Evolutionary conservation across 2,797 vertebrate species (phyloP).

Genomic region (Ibycter americanus): DNA sequence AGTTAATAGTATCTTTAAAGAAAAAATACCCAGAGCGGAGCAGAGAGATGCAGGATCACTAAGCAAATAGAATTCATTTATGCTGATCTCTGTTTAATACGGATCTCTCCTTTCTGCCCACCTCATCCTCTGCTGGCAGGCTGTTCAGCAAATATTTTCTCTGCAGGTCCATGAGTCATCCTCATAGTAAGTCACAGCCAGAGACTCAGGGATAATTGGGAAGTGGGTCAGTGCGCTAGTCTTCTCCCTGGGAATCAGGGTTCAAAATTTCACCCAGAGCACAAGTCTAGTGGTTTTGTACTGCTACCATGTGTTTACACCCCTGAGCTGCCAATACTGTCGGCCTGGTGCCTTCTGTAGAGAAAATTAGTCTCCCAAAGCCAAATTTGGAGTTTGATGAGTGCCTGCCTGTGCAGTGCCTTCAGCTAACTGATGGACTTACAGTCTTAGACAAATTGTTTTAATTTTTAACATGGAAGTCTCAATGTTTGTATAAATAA

Average conservation of each 20-base stretch:
- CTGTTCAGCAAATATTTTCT: conserved; percentile 41
- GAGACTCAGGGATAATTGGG: background rate
- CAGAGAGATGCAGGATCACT: background rate
- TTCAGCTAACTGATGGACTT: background rate
- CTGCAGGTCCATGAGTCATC: conserved; percentile 11
- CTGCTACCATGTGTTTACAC: background rate
- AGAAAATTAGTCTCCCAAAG: background rate
- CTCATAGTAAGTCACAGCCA: background rate
- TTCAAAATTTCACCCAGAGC: background rate
- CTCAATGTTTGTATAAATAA: background rate
- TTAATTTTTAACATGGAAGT: background rate
- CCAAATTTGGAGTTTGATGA: background rate
- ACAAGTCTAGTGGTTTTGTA: background rate
- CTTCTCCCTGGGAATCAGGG: background rate
- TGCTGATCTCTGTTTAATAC: background rate
- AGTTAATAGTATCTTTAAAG: too few relatives aligned
- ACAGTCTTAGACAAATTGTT: background rate
- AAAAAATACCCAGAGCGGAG: background rate
- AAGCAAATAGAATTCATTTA: conserved; percentile 24
- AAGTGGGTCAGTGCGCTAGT: background rate
- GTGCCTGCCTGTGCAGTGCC: background rate
- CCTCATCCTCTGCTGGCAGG: conserved; percentile 8
- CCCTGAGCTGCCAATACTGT: background rate
- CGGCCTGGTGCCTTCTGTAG: background rate
- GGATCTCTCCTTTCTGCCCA: conserved; percentile 18